Percentiles rank a stretch among this genome's conserved stretches.
Conservation (phyloP, 2,113 vertebrate species). For the Capra hircus region DNA sequence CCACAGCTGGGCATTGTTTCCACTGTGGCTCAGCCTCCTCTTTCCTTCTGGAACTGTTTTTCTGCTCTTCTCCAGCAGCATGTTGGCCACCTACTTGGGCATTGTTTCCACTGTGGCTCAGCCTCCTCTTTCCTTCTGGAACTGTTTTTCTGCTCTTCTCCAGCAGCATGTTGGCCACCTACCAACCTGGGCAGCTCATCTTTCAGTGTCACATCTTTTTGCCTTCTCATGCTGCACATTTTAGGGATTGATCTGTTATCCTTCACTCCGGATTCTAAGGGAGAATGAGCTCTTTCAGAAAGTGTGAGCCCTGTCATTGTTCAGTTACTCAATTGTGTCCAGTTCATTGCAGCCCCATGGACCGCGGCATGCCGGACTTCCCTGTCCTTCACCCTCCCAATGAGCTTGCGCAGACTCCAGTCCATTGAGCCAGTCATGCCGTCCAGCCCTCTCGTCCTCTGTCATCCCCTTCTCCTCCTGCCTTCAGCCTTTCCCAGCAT, state of each 20-base stretch:
- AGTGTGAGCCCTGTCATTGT: not conserved
- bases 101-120: not conserved
- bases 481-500: not conserved
- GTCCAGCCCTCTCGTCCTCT: accelerated
- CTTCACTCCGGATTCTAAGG: not conserved
- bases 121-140: not conserved
- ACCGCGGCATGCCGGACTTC: not conserved
- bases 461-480: not conserved
- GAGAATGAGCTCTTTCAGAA: not conserved
- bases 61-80: not conserved
- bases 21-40: not conserved
- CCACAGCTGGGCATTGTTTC: not conserved
- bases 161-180: not conserved
- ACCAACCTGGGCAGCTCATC: not conserved
- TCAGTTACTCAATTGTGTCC: not conserved
- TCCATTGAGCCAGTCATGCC: not conserved
- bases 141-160: not conserved
- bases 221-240: not conserved
- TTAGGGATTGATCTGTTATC: not conserved
- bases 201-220: not conserved
- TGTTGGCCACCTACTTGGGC: not conserved
- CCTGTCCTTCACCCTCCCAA: not conserved
- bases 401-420: not conserved
- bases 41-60: not conserved
- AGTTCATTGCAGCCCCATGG: not conserved